Percentiles rank a stretch among this genome's conserved stretches.
Evolutionary conservation across 2,797 vertebrate genomes (phyloP).

Genomic region (Micropoecilia bifurca): DNA sequence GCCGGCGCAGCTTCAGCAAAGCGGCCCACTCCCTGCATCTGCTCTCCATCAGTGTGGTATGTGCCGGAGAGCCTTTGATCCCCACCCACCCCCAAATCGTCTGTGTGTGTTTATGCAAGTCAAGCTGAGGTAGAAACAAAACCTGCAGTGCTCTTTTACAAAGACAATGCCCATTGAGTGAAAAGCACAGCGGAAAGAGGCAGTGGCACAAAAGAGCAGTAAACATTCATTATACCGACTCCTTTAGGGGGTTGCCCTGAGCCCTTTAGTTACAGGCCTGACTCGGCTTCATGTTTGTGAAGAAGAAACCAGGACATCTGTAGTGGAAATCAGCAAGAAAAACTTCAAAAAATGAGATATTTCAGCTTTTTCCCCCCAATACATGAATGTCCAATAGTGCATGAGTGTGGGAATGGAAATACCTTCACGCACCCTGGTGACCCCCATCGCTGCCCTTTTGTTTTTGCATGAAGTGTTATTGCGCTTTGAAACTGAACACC

Average conservation of each 20-base stretch:
- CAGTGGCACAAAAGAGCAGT: constrained; percentile 71
- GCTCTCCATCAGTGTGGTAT: constrained; percentile 85
- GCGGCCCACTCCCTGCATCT: constrained; percentile 82
- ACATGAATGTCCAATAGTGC: constrained; percentile 20
- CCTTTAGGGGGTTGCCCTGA: constrained; percentile 44
- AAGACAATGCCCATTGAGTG: constrained; percentile 70
- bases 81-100: constrained; percentile 49
- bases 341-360: constrained; percentile 49
- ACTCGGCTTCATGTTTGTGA: constrained; percentile 44
- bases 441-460: constrained; percentile 60
- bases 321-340: constrained; percentile 56
- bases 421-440: constrained; percentile 24
- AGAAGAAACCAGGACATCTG: constrained; percentile 46
- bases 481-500: constrained; percentile 77
- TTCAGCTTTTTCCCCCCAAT: constrained; percentile 15
- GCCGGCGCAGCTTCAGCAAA: constrained; percentile 70
- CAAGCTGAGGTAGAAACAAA: constrained; percentile 63
- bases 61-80: constrained; percentile 80
- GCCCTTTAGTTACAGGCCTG: constrained; percentile 53
- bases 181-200: constrained; percentile 65
- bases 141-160: constrained; percentile 65
- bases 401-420: constrained; percentile 12
- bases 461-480: constrained; percentile 74
- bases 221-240: constrained; percentile 71
- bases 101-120: constrained; percentile 53